Conservation (phyloP, 2,113 vertebrate species). For the Phyllostomus hastatus region DNA sequence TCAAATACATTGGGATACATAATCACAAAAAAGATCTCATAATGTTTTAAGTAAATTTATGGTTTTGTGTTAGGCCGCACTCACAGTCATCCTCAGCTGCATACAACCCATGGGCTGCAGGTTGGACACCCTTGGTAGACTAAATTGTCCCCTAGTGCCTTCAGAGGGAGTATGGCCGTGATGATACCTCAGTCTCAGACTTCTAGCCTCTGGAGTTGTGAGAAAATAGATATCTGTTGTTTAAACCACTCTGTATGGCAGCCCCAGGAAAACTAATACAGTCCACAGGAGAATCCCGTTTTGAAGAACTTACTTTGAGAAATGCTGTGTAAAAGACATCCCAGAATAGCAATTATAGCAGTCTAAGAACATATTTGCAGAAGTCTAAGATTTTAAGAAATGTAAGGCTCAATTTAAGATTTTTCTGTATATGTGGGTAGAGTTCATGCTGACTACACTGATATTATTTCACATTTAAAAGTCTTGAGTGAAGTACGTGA, state of each 20-base stretch:
- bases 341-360: not conserved
- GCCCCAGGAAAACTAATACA: not conserved
- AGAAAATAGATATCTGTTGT: not conserved
- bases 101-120: too few species aligned
- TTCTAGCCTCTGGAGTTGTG: not conserved
- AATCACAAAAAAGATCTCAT: too few species aligned
- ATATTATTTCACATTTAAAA: slow-evolving; percentile 9
- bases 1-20: too few species aligned
- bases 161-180: accelerated
- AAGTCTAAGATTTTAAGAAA: slow-evolving; percentile 1
- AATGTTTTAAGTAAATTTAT: too few species aligned
- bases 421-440: not conserved
- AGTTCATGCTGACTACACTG: not conserved
- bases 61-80: too few species aligned
- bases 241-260: not conserved
- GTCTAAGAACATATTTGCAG: not conserved
- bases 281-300: not conserved
- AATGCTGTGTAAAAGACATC: not conserved
- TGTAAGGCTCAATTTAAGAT: not conserved
- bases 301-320: not conserved
- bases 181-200: not conserved
- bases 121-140: too few species aligned
- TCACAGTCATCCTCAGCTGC: too few species aligned
- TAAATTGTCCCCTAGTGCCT: not conserved
- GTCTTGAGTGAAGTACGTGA: not conserved